phyloP scores from a whole-genome alignment of 2,888 invertebrate species.

The Isotomurus palustris region DNA sequence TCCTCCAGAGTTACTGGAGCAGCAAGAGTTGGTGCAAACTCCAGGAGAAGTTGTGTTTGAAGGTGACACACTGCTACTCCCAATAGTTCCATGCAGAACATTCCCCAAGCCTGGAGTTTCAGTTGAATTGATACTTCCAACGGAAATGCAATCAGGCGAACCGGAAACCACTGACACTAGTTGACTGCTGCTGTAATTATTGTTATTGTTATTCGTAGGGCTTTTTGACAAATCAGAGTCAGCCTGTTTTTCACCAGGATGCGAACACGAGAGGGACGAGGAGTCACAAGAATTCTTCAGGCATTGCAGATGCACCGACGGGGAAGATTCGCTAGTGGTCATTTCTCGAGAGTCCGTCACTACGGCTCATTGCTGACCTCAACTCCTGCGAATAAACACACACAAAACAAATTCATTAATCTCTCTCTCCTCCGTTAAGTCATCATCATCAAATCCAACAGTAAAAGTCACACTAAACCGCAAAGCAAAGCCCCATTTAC shows the following conservation, averaged over 20 bases:
- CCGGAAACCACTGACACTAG: too few relatives aligned
- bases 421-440: slow-evolving; percentile 2
- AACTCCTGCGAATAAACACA: slow-evolving; percentile 25
- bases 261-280: neutral
- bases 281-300: slow-evolving; percentile 40
- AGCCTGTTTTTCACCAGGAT: neutral
- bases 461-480: too few relatives aligned
- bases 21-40: slow-evolving; percentile 1
- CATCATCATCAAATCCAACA: neutral
- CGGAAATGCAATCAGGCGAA: too few relatives aligned
- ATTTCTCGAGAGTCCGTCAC: slow-evolving; percentile 38
- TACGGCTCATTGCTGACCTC: slow-evolving; percentile 46
- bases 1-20: neutral
- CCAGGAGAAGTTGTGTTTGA: neutral
- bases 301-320: slow-evolving; percentile 44
- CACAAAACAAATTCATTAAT: slow-evolving; percentile 13
- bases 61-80: neutral
- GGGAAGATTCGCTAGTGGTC: slow-evolving; percentile 46
- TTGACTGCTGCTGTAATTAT: slow-evolving; percentile 11
- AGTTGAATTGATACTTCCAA: too few relatives aligned
- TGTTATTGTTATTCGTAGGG: slow-evolving; percentile 13
- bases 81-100: too few relatives aligned
- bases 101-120: too few relatives aligned
- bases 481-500: too few relatives aligned
- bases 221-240: neutral